These are phyloP conservation scores for Drosophila kanapiae DNA, from an alignment of 1,140 invertebrate genomes.

Conservation along the genomic window DNA sequence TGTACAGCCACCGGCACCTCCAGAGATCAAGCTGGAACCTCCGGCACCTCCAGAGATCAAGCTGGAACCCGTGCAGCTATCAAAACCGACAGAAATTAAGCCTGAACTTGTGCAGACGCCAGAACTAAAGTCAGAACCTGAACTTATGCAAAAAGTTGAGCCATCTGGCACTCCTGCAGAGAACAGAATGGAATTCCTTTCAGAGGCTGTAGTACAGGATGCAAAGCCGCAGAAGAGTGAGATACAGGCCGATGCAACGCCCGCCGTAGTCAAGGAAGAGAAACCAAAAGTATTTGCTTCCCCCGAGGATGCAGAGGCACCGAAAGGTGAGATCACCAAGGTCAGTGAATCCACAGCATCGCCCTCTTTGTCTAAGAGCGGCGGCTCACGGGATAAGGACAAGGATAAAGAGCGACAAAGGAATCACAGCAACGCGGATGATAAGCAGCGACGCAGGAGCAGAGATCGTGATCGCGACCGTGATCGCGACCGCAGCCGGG, in stretches of 20 bases:
- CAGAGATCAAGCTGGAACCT: constrained; percentile 3
- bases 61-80: neutral
- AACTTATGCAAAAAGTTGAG: neutral
- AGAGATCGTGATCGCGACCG: constrained; percentile 50
- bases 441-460: constrained; percentile 55
- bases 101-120: neutral
- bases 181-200: neutral
- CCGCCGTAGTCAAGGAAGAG: neutral
- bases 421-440: constrained; percentile 50
- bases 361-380: constrained; percentile 61
- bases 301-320: neutral
- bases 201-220: neutral
- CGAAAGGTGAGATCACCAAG: constrained; percentile 38
- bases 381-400: constrained; percentile 50
- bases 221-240: neutral
- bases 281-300: neutral
- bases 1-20: constrained; percentile 26
- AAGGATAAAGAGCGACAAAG: constrained; percentile 50
- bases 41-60: constrained; percentile 5
- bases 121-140: neutral
- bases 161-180: neutral
- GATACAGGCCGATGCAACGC: neutral
- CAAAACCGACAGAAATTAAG: neutral
- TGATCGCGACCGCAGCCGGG: constrained; percentile 42
- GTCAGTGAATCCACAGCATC: constrained; percentile 30